Base-by-base conservation (phyloP, 2,888 invertebrate species). In the Diaperis boleti region DNA sequence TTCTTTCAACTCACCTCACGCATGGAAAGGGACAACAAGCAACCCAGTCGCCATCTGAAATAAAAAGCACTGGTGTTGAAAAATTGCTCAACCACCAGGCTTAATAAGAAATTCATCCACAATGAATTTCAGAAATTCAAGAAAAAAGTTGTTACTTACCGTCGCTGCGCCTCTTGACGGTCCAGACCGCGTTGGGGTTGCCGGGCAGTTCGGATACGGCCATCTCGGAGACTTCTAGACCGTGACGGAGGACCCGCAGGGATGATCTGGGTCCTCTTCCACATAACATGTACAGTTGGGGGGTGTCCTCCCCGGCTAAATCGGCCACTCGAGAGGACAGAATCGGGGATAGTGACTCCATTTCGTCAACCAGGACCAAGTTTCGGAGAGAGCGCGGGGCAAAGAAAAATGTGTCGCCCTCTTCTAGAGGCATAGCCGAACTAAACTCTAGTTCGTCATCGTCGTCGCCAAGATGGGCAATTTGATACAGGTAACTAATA, bases 101-200 rank as follows among this genome's bases (percentile, higher is more conserved):
- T 85, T 85, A 68, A 64, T 69, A 73, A 73, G 22, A 35, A 72
- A 49, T 56, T 56, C 41, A 54, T 54, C 18, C 41, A 29, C 11
- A 50, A 57, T 65, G 35, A 18, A 56, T 56, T 35, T 37, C 15
- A 54, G 20, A 20, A 56, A 56, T 59, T 59, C 29, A 57, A 42
- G 45, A 49, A 33, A 20, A 49, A 62, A 52, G 44, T 14, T n/a
- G 37, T 2, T 37, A 86, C 91, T 92, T 84, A 98, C 98, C 99
- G 85, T 99, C 98, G 79, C 94, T 89, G 80, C 96, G 90, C 75
- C 93, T 88, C 79, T 96, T 95, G 13, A 99, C 99, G 20, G 99
- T 99, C 99, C 99, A 99, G 1, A 99, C 99, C 74, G 98, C 98
- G 84, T 98, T 99, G 1, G 99, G 99, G 78, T 96, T 98, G 78